phyloP scores from a whole-genome alignment of 2,113 vertebrate genomes.

The Cavia porcellus region DNA sequence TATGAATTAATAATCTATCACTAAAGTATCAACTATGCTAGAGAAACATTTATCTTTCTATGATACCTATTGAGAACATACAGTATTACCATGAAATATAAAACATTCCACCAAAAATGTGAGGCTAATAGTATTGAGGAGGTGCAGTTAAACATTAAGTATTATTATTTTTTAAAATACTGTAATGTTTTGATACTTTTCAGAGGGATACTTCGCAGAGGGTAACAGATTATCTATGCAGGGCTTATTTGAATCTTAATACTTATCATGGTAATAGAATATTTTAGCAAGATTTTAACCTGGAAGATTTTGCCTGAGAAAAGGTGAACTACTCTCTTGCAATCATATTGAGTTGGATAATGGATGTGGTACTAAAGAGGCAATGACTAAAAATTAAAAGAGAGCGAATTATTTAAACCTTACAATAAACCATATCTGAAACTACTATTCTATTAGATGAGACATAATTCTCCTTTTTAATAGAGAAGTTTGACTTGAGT shows the following conservation, averaged over 20 bases:
- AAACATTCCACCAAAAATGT: background rate
- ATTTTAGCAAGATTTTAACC: background rate
- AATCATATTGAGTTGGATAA: background rate
- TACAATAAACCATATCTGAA: conserved; percentile 33
- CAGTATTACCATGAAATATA: background rate
- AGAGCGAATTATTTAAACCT: background rate
- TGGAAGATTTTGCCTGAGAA: background rate
- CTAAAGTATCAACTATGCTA: background rate
- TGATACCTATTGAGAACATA: background rate
- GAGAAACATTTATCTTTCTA: background rate
- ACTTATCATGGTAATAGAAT: background rate
- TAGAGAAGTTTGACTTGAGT: background rate
- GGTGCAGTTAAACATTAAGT: background rate
- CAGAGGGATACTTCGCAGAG: background rate
- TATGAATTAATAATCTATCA: background rate
- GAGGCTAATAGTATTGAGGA: background rate
- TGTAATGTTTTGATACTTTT: background rate
- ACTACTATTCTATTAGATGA: background rate
- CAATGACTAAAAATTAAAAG: background rate
- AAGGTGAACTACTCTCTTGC: background rate
- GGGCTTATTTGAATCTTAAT: background rate
- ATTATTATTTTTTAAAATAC: background rate
- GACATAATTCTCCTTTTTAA: background rate
- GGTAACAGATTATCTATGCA: background rate
- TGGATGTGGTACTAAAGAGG: background rate